Evolutionary conservation across 2,797 vertebrate species (phyloP), one percentile per base, ranked within the genome.

Genomic region (Muscicapa comitata): DNA sequence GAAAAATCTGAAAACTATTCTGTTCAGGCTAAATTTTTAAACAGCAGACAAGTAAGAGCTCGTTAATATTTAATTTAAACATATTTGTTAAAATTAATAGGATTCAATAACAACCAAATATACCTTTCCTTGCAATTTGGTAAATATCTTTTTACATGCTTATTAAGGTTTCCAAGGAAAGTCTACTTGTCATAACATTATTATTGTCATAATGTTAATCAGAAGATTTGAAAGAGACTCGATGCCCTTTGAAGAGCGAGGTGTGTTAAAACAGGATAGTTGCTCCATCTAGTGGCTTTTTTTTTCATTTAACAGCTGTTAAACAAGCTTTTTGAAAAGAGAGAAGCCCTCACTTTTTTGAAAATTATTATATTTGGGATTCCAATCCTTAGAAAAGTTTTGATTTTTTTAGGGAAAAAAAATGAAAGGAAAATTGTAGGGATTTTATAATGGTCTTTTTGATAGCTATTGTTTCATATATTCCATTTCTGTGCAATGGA

Each of bases 231-330:
- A 92, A 87, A 74, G 37, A 38, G 19, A 58, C 45, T 74, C 17
- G 1, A 58, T 92, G 43, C 10, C 7, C n/a, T 76, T 45, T 58
- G n/a, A 89, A 66, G 17, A 53, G 75, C 55, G 92, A 96, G 75
- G 16, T 57, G 73, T 84, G 45, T 77, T 96, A 79, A 85, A 93
- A 76, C 38, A 91, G 88, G 62, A 43, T 83, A 91, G 88, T 91
- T 95, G 95, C 95, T 94, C 97, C 98, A 97, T 97, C 98, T 98
- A 98, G 97, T 97, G 97, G 38, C 14, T 63, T 93, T 48, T 20
- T 19, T 53, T 37, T 24, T 53, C 10, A 65, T 93, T 93, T 78
- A 77, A 42, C 28, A 82, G 65, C 29, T 83, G 43, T 88, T 94
- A 59, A 80, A 54, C 17, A 2, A 21, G 8, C 26, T 76, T 61